Evolutionary conservation across 2,888 invertebrate genomes (phyloP).

Genomic region (Quadriops clusia): DNA sequence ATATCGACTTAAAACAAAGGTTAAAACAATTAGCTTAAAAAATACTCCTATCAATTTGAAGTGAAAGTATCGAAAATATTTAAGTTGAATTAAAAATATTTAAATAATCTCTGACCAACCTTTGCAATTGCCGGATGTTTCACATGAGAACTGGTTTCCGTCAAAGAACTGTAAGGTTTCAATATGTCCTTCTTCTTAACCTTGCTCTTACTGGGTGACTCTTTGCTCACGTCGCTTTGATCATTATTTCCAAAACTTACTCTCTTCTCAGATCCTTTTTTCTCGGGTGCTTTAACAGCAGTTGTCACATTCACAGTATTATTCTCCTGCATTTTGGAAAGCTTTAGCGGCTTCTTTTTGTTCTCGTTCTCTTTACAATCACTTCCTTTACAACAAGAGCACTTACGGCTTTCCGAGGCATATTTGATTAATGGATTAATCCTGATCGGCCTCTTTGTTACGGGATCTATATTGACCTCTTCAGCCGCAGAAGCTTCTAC

Average conservation of each 20-base stretch:
- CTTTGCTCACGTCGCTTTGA: conserved; percentile 2
- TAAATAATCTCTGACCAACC: too few relatives aligned
- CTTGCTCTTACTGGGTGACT: conserved; percentile 1
- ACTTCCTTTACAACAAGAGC: conserved; percentile 2
- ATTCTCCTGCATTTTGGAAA: conserved; percentile 5
- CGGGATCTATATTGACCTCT: conserved; percentile 10
- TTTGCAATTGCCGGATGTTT: too few relatives aligned
- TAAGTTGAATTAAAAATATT: too few relatives aligned
- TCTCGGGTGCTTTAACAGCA: neutral
- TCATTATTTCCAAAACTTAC: conserved; percentile 7
- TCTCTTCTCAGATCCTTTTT: conserved; percentile 7
- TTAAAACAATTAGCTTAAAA: too few relatives aligned
- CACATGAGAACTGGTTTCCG: too few relatives aligned
- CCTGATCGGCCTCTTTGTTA: conserved; percentile 18
- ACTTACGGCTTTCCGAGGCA: conserved; percentile 18
- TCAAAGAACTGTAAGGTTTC: too few relatives aligned
- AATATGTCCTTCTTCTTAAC: too few relatives aligned
- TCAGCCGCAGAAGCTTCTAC: conserved; percentile 8
- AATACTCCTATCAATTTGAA: too few relatives aligned
- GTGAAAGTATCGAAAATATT: too few relatives aligned
- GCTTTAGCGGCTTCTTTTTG: too few relatives aligned
- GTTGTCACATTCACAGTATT: conserved; percentile 5
- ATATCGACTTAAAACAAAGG: too few relatives aligned
- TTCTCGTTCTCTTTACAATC: conserved; percentile 3
- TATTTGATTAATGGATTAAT: conserved; percentile 31